Evolutionary conservation across 2,797 vertebrate species (phyloP), one percentile per base, ranked within the genome.

Genomic region (Anabacerthia variegaticeps): DNA sequence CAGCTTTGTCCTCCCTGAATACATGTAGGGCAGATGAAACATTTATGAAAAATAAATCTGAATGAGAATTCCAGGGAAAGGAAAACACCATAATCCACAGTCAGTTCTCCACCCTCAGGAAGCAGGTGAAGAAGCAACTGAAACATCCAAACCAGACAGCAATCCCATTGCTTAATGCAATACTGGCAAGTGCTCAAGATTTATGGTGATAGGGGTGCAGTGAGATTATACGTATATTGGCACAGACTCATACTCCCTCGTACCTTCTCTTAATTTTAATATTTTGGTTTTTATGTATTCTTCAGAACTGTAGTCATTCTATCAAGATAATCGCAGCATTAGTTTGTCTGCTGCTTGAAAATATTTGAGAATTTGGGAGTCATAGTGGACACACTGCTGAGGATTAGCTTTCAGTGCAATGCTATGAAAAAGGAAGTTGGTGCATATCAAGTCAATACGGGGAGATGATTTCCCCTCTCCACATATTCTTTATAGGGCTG

Each of bases 91-190:
- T 43, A 76, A 67, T 74, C 68, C 78, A 77, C 52, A 85, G 67
- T 73, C 92, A 89, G 68, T 68, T 91, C 81, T 86, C 91, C 75
- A 92, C 71, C 84, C 86, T 92, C 90, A 87, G 92, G 88, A 95
- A 91, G 74, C 52, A 90, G 93, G 63, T 74, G 78, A 95, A 86
- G 86, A 85, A 88, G 39, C 1, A 6, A 39, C 76, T 27, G 59
- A 92, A 86, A 76, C 73, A 86, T 88, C 77, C 73, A 69, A 87
- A 91, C 2, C 12, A 85, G 91, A 89, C 15, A 85, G 61, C 5
- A 7, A 61, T 87, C 74, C 41, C 43, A 30, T 91, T 92, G 77
- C 80, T 81, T 91, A 52, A 90, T 49, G 68, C 63, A 32, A 44
- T 76, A 2, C 62, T 78, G 79, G 85, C 65, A 81, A 14, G 23